Percentiles rank a stretch among this genome's conserved stretches.
phyloP scores from a whole-genome alignment of 2,113 vertebrate genomes.

The Chloebia gouldiae region DNA sequence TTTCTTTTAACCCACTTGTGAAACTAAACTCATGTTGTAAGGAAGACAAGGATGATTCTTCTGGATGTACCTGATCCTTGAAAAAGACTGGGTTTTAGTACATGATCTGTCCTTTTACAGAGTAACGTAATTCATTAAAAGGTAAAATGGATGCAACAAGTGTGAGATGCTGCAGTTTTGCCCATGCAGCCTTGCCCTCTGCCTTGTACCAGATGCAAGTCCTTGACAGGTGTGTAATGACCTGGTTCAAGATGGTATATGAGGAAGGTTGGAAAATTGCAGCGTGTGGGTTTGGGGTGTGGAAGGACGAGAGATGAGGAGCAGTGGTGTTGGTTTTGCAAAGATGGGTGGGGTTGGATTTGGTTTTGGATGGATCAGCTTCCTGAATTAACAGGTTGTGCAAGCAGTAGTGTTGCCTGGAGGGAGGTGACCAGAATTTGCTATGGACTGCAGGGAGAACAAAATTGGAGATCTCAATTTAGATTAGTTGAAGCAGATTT shows the following conservation, averaged over 20 bases:
- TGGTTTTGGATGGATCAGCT: background rate
- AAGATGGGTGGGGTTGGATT: background rate
- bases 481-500: background rate
- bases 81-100: background rate
- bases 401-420: background rate
- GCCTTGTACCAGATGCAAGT: background rate
- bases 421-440: background rate
- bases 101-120: background rate
- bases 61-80: background rate
- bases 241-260: background rate
- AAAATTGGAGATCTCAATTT: background rate
- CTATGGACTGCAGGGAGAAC: background rate
- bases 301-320: background rate
- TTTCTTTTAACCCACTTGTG: conserved; percentile 3
- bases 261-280: background rate
- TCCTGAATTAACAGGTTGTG: background rate
- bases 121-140: background rate
- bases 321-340: background rate
- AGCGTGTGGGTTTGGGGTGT: background rate
- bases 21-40: background rate
- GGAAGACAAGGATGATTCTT: background rate
- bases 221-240: background rate
- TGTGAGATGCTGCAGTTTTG: background rate
- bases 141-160: background rate
- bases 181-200: background rate